A percentile compares a stretch with the other conserved stretches of the same genome.
Evolutionary conservation across 2,113 vertebrate genomes (phyloP).

Genomic region (Mormyrus lacerda): DNA sequence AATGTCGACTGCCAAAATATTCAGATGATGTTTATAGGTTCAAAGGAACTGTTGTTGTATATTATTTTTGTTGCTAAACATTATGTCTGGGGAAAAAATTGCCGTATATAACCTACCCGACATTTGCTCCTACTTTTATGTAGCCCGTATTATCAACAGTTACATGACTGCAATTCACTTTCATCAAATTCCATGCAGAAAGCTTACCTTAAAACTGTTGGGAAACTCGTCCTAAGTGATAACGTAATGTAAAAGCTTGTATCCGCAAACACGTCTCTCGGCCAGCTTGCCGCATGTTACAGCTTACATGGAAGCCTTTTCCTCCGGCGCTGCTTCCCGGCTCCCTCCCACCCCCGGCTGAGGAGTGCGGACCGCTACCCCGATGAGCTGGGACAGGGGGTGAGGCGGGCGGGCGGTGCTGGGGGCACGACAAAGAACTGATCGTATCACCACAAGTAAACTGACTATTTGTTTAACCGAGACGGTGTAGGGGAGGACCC

Average conservation of each 20-base stretch:
- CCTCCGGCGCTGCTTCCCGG: not conserved
- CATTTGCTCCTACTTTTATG: not conserved
- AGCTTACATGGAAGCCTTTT: not conserved
- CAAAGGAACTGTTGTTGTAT: not conserved
- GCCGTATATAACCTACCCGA: not conserved
- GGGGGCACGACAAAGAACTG: conserved; percentile 11
- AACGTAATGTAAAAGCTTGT: not conserved
- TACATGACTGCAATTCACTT: not conserved
- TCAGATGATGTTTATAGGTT: not conserved
- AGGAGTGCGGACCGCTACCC: not conserved
- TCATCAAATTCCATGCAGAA: not conserved
- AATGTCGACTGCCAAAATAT: not conserved
- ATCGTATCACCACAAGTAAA: conserved; percentile 11
- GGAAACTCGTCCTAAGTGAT: not conserved
- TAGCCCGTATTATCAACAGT: not conserved
- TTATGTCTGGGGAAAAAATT: not conserved
- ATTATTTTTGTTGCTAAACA: not conserved
- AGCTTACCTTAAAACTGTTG: not conserved
- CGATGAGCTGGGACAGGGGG: not conserved
- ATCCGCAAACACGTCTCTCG: not conserved
- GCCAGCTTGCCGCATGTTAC: not conserved
- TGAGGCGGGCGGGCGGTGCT: conserved; percentile 28
- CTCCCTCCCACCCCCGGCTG: not conserved
- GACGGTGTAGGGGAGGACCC: not conserved
- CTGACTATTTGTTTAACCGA: not conserved